phyloP scores from a whole-genome alignment of 2,888 invertebrate genomes.

The Drosophila lutescens region DNA sequence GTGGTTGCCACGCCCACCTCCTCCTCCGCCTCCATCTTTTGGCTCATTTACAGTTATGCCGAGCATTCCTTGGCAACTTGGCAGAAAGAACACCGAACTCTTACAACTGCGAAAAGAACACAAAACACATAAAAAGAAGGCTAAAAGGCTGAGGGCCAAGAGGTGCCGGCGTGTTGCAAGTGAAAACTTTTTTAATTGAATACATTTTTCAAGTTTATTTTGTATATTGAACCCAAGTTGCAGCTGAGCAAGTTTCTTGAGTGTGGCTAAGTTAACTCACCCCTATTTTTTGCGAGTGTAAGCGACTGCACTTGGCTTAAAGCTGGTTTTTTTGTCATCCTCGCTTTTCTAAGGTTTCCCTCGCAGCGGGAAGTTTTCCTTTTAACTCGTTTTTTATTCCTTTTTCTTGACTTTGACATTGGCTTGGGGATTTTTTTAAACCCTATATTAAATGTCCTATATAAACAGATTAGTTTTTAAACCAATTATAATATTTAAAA shows the following conservation, averaged over 20 bases:
- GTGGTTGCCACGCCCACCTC: constrained; percentile 30
- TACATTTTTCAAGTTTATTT: constrained; percentile 75
- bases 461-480: not conserved
- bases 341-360: constrained; percentile 24
- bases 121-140: constrained; percentile 16
- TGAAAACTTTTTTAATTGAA: constrained; percentile 82
- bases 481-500: not conserved
- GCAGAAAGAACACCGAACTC: constrained; percentile 50
- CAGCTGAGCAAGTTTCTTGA: constrained; percentile 14
- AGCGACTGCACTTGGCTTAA: constrained; percentile 30
- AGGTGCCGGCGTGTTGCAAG: constrained; percentile 50
- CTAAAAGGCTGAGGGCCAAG: constrained; percentile 8
- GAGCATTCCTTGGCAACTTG: constrained; percentile 53
- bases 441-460: not conserved
- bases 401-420: not conserved
- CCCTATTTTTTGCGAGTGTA: constrained; percentile 9
- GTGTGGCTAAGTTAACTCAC: constrained; percentile 4
- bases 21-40: constrained; percentile 29
- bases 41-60: constrained; percentile 72
- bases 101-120: constrained; percentile 57
- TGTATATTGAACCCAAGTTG: constrained; percentile 57
- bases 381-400: constrained; percentile 8
- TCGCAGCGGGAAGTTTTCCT: constrained; percentile 16
- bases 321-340: constrained; percentile 10
- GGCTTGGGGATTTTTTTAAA: not conserved